Conservation (phyloP, 2,113 vertebrate genomes). For the Hippolais icterina region DNA sequence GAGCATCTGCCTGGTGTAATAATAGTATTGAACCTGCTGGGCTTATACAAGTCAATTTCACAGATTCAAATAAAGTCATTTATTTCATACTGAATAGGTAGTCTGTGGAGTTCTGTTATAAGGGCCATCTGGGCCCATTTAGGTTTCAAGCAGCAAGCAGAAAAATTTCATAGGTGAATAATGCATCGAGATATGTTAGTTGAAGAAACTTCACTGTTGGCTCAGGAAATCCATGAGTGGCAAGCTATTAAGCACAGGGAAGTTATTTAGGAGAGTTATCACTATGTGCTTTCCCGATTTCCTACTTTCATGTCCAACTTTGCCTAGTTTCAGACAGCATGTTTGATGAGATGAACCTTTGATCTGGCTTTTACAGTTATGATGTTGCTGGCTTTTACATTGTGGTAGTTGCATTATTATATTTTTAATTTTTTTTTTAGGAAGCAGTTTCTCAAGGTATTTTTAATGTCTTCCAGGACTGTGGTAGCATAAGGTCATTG, state of each 20-base stretch:
- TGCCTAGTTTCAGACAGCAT: neutral
- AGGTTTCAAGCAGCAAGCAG: neutral
- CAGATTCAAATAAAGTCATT: neutral
- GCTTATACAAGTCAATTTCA: neutral
- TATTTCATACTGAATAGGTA: neutral
- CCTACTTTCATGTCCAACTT: neutral
- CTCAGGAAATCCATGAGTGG: neutral
- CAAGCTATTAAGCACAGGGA: neutral
- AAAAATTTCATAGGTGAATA: neutral
- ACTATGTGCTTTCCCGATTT: neutral
- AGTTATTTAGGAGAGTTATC: neutral
- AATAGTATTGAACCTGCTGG: neutral
- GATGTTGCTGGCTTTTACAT: neutral
- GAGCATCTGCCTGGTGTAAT: neutral
- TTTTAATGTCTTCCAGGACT: neutral
- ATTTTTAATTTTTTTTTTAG: neutral
- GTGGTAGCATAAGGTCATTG: neutral
- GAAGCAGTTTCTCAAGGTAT: neutral
- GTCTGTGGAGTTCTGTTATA: neutral
- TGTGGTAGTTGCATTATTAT: neutral
- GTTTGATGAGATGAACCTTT: neutral
- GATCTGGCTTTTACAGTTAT: neutral
- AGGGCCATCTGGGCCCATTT: neutral
- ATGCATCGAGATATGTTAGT: neutral
- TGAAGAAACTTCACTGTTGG: neutral